These are phyloP conservation scores for Ahaetulla prasina DNA, from an alignment of 2,113 vertebrate species.

Conservation along the genomic window DNA sequence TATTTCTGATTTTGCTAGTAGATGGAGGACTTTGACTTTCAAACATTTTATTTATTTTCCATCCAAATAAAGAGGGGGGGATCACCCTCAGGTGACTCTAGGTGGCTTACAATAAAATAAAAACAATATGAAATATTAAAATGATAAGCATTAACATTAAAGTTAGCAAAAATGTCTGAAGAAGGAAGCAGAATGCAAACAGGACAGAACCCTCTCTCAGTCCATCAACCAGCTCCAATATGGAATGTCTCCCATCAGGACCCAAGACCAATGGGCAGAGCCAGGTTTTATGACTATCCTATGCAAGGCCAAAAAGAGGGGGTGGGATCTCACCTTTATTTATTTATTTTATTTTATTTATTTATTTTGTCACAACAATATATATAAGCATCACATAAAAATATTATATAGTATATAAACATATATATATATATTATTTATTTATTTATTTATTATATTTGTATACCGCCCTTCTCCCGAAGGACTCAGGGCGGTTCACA, in stretches of 20 bases:
- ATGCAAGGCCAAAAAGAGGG: not conserved
- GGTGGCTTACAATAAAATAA: not conserved
- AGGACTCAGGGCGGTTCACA: no score
- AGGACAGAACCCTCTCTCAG: not conserved
- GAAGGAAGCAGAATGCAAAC: not conserved
- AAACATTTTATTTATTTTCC: not conserved
- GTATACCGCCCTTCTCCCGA: no score
- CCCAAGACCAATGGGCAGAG: not conserved
- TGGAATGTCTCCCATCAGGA: not conserved
- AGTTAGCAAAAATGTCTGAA: not conserved
- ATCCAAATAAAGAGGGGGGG: not conserved
- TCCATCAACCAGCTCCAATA: not conserved
- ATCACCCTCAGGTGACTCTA: not conserved
- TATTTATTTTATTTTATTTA: no score
- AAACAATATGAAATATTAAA: not conserved
- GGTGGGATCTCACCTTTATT: not conserved
- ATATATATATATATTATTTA: no score
- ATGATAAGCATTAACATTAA: not conserved
- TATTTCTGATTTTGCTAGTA: not conserved
- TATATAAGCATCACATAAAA: no score
- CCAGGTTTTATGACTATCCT: not conserved
- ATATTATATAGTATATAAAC: no score
- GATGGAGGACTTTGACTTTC: constrained; percentile 8
- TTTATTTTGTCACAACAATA: no score
- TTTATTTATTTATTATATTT: no score